A percentile compares a stretch with the other conserved stretches of the same genome.
Conservation (phyloP, 1,140 invertebrate genomes). For the Camponotus floridanus region DNA sequence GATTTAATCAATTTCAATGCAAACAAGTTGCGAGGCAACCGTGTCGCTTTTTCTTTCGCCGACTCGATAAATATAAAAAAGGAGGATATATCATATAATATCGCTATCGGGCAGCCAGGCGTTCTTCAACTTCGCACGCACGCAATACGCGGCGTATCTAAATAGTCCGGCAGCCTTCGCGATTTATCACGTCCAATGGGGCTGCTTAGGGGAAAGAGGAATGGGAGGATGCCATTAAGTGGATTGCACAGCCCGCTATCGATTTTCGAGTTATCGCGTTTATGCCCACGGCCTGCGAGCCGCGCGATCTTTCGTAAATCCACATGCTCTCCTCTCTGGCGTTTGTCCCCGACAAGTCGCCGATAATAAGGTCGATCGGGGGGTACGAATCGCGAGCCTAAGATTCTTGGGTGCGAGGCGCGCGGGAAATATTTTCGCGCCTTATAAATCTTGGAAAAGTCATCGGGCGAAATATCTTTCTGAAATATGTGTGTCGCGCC, state of each 20-base stretch:
- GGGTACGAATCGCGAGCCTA: slow-evolving; percentile 1
- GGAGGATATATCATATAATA: not conserved
- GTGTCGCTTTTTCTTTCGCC: slow-evolving; percentile 1
- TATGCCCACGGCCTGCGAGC: slow-evolving; percentile 48
- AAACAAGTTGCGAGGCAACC: not conserved
- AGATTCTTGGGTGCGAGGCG: not conserved
- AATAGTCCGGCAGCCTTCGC: slow-evolving; percentile 65
- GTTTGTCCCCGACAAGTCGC: not conserved
- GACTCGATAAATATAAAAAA: slow-evolving; percentile 42
- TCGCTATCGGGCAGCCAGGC: slow-evolving; percentile 1
- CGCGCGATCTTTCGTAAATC: slow-evolving; percentile 65
- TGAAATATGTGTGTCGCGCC: not conserved
- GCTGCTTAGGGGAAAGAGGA: slow-evolving; percentile 58
- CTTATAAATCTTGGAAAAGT: slow-evolving; percentile 20
- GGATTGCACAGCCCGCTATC: slow-evolving; percentile 71
- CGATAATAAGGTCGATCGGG: slow-evolving; percentile 51
- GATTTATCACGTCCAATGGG: slow-evolving; percentile 71
- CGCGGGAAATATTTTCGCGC: slow-evolving; percentile 24
- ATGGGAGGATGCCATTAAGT: slow-evolving; percentile 70
- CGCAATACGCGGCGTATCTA: slow-evolving; percentile 61
- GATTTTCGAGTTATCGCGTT: slow-evolving; percentile 61
- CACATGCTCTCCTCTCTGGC: not conserved
- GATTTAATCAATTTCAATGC: not conserved
- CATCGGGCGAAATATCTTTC: not conserved
- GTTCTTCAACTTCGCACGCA: slow-evolving; percentile 10